Conservation (phyloP, 2,888 invertebrate genomes). For the Brachypalpus laphriformis region DNA sequence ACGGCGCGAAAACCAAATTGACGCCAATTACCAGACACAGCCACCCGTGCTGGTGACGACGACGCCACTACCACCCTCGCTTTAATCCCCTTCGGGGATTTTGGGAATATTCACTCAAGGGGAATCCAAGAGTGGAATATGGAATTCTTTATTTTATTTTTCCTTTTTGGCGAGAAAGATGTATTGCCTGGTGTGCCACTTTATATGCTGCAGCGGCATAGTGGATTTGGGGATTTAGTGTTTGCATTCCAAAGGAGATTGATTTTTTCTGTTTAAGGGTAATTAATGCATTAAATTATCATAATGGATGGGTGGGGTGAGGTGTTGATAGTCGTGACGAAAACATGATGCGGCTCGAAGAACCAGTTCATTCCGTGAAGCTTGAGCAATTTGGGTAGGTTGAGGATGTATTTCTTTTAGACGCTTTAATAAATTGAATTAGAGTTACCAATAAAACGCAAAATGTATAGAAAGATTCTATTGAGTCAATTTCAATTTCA, state of each 20-base stretch:
- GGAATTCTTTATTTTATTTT: constrained; percentile 54
- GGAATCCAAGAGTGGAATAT: constrained; percentile 71
- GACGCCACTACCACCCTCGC: constrained; percentile 40
- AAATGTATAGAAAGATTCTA: too few relatives aligned
- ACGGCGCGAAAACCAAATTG: constrained; percentile 83
- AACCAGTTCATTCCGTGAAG: too few relatives aligned
- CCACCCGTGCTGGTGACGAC: constrained; percentile 70
- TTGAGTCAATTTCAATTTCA: too few relatives aligned
- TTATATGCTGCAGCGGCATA: constrained; percentile 52
- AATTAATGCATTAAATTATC: constrained; percentile 74
- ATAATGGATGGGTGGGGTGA: constrained; percentile 47
- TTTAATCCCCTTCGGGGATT: constrained; percentile 83
- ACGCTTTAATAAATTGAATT: too few relatives aligned
- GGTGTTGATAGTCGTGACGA: constrained; percentile 36
- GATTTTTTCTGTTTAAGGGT: constrained; percentile 70
- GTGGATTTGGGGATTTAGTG: constrained; percentile 61
- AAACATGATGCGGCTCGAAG: constrained; percentile 30
- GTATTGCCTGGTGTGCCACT: constrained; percentile 53
- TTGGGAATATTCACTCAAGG: constrained; percentile 79
- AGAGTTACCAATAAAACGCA: too few relatives aligned
- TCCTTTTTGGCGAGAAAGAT: constrained; percentile 28
- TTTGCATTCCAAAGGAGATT: constrained; percentile 71
- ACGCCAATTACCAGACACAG: constrained; percentile 83
- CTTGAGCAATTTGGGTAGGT: not conserved
- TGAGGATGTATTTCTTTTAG: too few relatives aligned